Conservation (phyloP, 2,888 invertebrate genomes). For the Thelaira solivaga region DNA sequence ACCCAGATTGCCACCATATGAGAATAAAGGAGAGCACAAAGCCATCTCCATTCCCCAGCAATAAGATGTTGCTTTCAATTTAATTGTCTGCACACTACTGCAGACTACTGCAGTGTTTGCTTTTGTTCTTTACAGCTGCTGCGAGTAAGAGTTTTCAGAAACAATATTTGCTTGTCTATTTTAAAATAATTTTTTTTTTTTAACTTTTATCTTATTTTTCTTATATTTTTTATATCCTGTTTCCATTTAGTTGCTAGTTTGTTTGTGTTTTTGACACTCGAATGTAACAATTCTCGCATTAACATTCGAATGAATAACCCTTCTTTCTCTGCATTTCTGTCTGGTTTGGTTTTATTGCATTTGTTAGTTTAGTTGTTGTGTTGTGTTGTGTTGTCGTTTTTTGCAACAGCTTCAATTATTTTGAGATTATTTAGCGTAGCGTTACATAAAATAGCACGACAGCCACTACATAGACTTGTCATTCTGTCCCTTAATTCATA, state of each 20-base stretch:
- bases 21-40: background rate
- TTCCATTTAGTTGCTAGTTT: background rate
- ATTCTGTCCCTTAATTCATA: background rate
- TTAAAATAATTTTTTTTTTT: background rate
- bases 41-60: background rate
- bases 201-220: background rate
- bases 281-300: slow-evolving; percentile 38
- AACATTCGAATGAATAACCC: slow-evolving; percentile 33
- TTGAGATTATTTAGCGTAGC: slow-evolving; percentile 33
- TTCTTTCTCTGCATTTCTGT: slow-evolving; percentile 15
- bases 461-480: slow-evolving; percentile 19
- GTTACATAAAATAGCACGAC: slow-evolving; percentile 22
- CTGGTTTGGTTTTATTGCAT: background rate
- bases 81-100: slow-evolving; percentile 1
- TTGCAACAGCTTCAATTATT: background rate
- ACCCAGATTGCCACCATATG: background rate
- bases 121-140: background rate
- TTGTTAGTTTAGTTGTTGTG: background rate
- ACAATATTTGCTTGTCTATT: background rate
- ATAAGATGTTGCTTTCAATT: slow-evolving; percentile 4
- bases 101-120: background rate
- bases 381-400: background rate
- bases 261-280: slow-evolving; percentile 18
- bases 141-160: background rate
- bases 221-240: background rate